phyloP scores from a whole-genome alignment of 1,140 invertebrate genomes.

The Zaprionus kolodkinae region DNA sequence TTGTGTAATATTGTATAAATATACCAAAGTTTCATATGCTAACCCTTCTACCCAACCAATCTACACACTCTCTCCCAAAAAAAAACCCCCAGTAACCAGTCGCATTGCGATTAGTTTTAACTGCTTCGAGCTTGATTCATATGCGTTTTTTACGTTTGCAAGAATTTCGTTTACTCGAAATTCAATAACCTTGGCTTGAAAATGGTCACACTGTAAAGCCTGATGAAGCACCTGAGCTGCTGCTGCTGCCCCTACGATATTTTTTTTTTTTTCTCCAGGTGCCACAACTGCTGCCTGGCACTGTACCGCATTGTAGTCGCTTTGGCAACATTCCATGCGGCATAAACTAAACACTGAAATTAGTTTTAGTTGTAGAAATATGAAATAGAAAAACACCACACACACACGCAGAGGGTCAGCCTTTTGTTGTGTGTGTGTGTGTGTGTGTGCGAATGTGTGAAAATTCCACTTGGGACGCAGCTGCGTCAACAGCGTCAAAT shows the following conservation, averaged over 20 bases:
- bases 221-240: not conserved
- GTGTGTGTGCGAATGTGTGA: slow-evolving; percentile 44
- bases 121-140: not conserved
- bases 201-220: slow-evolving; percentile 1
- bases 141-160: not conserved
- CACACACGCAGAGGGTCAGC: not conserved
- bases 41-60: no score
- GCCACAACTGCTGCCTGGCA: not conserved
- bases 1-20: no score
- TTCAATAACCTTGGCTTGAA: not conserved
- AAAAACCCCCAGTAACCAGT: not conserved
- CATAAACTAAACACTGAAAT: slow-evolving; percentile 4
- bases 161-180: no score
- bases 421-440: no score
- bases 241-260: not conserved
- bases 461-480: slow-evolving; percentile 52
- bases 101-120: not conserved
- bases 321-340: slow-evolving; percentile 2
- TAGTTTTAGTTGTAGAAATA: slow-evolving; percentile 8
- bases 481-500: slow-evolving; percentile 47
- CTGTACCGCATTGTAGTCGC: slow-evolving; percentile 2
- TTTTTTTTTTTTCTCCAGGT: not conserved
- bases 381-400: slow-evolving; percentile 2
- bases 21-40: not conserved
- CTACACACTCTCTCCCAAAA: not conserved